A percentile compares a stretch with the other conserved stretches of the same genome.
Evolutionary conservation across 2,888 invertebrate species (phyloP).

Genomic region (Callinectes sapidus): DNA sequence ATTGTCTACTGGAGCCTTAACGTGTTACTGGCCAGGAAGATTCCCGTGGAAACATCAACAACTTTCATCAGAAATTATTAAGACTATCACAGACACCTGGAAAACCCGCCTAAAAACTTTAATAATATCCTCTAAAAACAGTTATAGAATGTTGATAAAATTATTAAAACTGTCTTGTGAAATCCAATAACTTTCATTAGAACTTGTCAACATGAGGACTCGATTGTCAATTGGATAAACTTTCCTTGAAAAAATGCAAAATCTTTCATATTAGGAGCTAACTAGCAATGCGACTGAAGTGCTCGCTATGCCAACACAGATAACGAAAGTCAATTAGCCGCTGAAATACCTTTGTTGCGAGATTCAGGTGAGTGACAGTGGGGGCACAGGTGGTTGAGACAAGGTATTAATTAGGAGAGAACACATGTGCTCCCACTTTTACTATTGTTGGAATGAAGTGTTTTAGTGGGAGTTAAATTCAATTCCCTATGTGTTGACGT

Average conservation of each 20-base stretch:
- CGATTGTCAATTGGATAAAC: too few species aligned
- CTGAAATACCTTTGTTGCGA: neutral
- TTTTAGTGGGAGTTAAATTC: neutral
- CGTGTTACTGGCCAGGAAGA: too few species aligned
- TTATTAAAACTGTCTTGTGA: too few species aligned
- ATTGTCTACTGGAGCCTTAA: too few species aligned
- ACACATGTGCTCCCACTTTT: neutral
- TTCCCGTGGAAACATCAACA: too few species aligned
- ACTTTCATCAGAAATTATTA: too few species aligned
- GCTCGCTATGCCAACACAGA: neutral
- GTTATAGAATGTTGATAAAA: too few species aligned
- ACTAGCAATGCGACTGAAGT: neutral
- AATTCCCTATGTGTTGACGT: neutral
- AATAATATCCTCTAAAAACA: too few species aligned
- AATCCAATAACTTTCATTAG: too few species aligned
- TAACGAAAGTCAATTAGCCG: slow-evolving; percentile 14
- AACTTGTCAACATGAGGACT: too few species aligned
- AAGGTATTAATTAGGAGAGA: slow-evolving; percentile 20
- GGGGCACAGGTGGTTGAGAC: neutral
- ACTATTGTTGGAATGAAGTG: neutral
- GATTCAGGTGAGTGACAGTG: neutral
- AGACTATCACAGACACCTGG: too few species aligned
- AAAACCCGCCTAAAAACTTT: too few species aligned
- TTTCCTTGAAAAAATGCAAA: neutral
- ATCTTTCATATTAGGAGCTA: neutral